phyloP scores from a whole-genome alignment of 2,797 vertebrate genomes.

The Carduelis carduelis region DNA sequence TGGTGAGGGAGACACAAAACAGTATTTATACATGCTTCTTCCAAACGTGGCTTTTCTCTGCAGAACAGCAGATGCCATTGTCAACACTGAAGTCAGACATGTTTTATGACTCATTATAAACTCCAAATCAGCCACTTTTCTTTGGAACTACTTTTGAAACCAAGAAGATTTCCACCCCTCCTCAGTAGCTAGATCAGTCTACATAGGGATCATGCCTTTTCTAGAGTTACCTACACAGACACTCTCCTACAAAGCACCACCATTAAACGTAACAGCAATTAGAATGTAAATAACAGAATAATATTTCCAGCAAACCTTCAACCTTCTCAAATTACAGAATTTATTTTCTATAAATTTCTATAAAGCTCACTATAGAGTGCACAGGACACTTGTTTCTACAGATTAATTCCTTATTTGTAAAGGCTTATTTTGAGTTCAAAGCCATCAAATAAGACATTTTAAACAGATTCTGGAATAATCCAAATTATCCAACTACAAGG shows the following conservation, averaged over 20 bases:
- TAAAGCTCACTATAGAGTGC: neutral
- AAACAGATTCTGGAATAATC: neutral
- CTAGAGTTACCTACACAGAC: neutral
- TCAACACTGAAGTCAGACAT: neutral
- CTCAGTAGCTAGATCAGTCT: neutral
- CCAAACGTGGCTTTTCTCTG: neutral
- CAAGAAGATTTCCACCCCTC: neutral
- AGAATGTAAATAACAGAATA: neutral
- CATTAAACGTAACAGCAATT: neutral
- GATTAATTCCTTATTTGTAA: neutral
- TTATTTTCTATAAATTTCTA: neutral
- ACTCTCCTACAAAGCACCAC: neutral
- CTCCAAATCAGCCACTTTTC: neutral
- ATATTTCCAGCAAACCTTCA: neutral
- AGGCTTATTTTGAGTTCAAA: neutral
- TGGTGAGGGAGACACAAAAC: neutral
- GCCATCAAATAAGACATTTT: neutral
- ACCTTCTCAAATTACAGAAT: neutral
- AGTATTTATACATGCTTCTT: neutral
- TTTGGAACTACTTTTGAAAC: neutral
- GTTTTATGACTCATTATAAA: neutral
- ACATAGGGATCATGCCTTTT: neutral
- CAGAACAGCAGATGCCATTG: neutral
- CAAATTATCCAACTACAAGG: neutral
- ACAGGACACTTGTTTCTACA: neutral